Percentiles rank a stretch among this genome's conserved stretches.
phyloP scores from a whole-genome alignment of 1,140 invertebrate genomes.

The Leptoteleia sp. region DNA sequence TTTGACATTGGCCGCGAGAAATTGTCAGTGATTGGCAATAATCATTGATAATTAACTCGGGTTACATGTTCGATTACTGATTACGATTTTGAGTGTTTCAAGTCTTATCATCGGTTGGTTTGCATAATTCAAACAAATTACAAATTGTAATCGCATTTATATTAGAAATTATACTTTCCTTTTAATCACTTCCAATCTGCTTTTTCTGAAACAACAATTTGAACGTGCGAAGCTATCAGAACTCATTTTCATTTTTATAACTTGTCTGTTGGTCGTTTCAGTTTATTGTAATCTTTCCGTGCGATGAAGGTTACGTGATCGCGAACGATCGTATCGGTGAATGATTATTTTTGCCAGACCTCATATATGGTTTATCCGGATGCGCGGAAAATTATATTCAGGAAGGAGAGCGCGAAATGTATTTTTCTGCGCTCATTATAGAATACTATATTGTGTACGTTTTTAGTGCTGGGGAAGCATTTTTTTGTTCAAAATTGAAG shows the following conservation, averaged over 20 bases:
- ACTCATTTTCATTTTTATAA: slow-evolving; percentile 20
- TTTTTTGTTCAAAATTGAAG: slow-evolving; percentile 49
- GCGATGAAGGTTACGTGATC: slow-evolving; percentile 44
- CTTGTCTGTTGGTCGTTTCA: slow-evolving; percentile 17
- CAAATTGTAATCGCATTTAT: too few species aligned
- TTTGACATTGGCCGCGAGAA: slow-evolving; percentile 7
- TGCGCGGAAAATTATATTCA: slow-evolving; percentile 48
- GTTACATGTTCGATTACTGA: slow-evolving; percentile 15
- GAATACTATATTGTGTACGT: slow-evolving; percentile 54
- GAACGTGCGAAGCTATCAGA: not conserved
- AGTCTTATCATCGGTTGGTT: too few species aligned
- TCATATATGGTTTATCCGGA: slow-evolving; percentile 57
- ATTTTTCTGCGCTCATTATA: slow-evolving; percentile 44
- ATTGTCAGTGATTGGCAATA: slow-evolving; percentile 7
- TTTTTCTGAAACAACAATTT: slow-evolving; percentile 1
- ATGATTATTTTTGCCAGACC: slow-evolving; percentile 36
- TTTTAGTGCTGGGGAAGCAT: slow-evolving; percentile 46
- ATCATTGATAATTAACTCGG: slow-evolving; percentile 5
- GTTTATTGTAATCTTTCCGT: slow-evolving; percentile 31
- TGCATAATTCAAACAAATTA: too few species aligned
- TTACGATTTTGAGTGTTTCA: slow-evolving; percentile 3
- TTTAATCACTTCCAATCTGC: too few species aligned
- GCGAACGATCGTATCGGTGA: slow-evolving; percentile 37
- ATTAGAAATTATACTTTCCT: not conserved
- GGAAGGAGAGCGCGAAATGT: slow-evolving; percentile 54